phyloP scores from a whole-genome alignment of 2,113 vertebrate species.

The Copsychus sechellarum region DNA sequence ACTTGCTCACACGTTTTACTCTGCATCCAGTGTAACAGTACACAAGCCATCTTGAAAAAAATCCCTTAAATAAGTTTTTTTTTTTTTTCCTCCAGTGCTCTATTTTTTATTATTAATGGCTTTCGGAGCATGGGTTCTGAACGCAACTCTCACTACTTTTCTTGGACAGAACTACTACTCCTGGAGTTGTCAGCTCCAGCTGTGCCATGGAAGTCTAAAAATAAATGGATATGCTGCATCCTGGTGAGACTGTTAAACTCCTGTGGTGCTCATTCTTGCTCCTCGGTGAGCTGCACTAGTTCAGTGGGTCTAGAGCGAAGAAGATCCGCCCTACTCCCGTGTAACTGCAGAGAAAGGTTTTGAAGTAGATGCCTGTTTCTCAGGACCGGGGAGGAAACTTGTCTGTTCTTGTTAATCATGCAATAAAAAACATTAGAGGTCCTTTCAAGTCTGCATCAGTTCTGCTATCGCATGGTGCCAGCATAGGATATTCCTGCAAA shows the following conservation, averaged over 20 bases:
- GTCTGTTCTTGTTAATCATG: conserved; percentile 56
- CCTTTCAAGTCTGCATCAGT: conserved; percentile 58
- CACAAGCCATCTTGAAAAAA: background rate
- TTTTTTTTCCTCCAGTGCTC: background rate
- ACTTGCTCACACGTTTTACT: background rate
- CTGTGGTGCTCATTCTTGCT: conserved; percentile 9
- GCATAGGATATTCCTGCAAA: conserved; percentile 44
- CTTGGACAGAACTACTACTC: conserved; percentile 28
- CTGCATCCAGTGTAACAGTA: background rate
- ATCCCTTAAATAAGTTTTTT: background rate
- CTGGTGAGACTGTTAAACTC: conserved; percentile 29
- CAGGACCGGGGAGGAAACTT: conserved; percentile 1
- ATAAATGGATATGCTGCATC: conserved; percentile 34
- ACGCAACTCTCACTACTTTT: conserved; percentile 9
- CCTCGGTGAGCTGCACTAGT: conserved; percentile 38
- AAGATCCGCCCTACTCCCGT: background rate
- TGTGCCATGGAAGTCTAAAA: conserved; percentile 37
- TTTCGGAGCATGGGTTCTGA: conserved; percentile 21
- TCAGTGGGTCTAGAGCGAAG: conserved; percentile 17
- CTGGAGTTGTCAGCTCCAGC: conserved; percentile 46
- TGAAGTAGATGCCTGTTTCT: conserved; percentile 36
- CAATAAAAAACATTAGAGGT: conserved; percentile 37
- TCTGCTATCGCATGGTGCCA: conserved; percentile 32
- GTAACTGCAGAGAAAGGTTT: conserved; percentile 11
- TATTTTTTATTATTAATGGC: conserved; percentile 48